Evolutionary conservation across 2,888 invertebrate genomes (phyloP).

Genomic region (Synergus japonicus): DNA sequence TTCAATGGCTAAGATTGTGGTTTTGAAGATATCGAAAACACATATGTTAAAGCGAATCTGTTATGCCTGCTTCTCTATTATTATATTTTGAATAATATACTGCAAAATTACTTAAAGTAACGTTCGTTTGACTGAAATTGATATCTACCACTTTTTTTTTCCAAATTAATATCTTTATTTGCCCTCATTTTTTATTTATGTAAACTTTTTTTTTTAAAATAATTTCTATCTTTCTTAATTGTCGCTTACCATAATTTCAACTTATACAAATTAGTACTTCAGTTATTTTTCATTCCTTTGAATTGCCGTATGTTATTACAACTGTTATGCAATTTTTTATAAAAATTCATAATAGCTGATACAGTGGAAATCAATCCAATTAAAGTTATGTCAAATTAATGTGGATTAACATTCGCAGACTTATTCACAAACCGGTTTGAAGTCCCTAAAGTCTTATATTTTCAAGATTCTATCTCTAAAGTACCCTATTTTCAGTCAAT

Average conservation of each 20-base stretch:
- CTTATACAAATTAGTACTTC: background rate
- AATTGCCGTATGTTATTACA: background rate
- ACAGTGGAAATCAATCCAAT: no score
- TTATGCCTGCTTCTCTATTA: background rate
- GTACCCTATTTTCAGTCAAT: no score
- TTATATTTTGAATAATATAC: slow-evolving; percentile 17
- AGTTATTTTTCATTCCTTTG: background rate
- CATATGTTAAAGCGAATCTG: slow-evolving; percentile 3
- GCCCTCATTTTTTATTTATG: background rate
- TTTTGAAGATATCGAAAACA: slow-evolving; percentile 22
- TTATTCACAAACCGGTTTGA: no score
- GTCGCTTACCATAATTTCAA: no score
- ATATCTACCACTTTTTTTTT: background rate
- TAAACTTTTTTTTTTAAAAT: background rate
- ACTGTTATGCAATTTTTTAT: no score
- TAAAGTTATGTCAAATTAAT: no score
- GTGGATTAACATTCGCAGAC: no score
- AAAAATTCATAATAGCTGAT: no score
- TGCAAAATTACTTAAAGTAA: background rate
- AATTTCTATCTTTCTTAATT: no score
- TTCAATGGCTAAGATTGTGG: slow-evolving; percentile 23
- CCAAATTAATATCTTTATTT: background rate
- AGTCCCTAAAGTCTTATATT: no score
- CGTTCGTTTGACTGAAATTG: background rate
- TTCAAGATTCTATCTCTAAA: no score